phyloP scores from a whole-genome alignment of 2,888 invertebrate species.

The Achlya flavicornis region DNA sequence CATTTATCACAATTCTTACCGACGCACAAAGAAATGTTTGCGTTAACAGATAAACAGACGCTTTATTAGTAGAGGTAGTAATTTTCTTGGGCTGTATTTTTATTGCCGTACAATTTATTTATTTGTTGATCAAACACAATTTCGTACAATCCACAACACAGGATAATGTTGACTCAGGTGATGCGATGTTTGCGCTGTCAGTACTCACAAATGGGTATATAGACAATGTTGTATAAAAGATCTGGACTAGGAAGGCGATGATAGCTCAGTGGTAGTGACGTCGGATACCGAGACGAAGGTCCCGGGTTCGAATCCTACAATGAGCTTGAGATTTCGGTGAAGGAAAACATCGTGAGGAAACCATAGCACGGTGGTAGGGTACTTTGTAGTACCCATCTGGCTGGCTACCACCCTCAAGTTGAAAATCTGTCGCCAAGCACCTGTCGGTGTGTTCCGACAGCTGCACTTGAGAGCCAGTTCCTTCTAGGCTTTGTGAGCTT shows the following conservation, averaged over 20 bases:
- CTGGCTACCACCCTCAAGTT: too few relatives aligned
- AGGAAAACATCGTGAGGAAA: too few relatives aligned
- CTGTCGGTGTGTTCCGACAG: too few relatives aligned
- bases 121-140: slow-evolving; percentile 37
- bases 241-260: slow-evolving; percentile 20
- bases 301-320: too few relatives aligned
- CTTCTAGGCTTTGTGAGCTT: too few relatives aligned
- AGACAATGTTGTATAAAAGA: slow-evolving; percentile 21
- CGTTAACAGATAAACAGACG: slow-evolving; percentile 11
- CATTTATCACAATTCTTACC: neutral
- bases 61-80: slow-evolving; percentile 13
- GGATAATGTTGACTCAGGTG: slow-evolving; percentile 41
- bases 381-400: too few relatives aligned
- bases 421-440: too few relatives aligned
- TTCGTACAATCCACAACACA: slow-evolving; percentile 23
- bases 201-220: slow-evolving; percentile 16
- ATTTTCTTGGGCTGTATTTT: slow-evolving; percentile 17
- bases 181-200: slow-evolving; percentile 20
- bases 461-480: too few relatives aligned
- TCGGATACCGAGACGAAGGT: too few relatives aligned
- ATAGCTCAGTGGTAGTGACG: too few relatives aligned
- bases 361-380: too few relatives aligned
- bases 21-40: slow-evolving; percentile 1
- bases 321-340: too few relatives aligned
- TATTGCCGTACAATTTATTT: slow-evolving; percentile 19